Base-by-base conservation (phyloP, 2,113 vertebrate species). In the Thalassoma bifasciatum region DNA sequence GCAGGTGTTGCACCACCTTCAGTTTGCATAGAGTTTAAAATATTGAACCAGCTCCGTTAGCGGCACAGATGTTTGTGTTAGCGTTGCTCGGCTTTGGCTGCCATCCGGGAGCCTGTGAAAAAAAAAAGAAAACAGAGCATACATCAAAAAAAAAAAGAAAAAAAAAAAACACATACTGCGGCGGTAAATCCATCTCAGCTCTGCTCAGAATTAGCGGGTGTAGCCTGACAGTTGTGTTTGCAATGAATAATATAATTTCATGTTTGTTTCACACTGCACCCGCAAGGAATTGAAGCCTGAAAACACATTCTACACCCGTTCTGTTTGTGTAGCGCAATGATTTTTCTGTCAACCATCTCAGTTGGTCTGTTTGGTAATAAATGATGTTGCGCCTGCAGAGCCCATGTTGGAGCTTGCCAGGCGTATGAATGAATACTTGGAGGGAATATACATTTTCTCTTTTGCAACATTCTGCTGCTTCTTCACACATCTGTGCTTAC, bases 221-320 rank as follows among this genome's bases (percentile, higher is more conserved):
- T 24, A 37, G 40, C 72, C 53, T 74, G 68, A 84, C 74, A 75
- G 73, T 84, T 77, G 75, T 71, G 58, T 86, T 86, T 72, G 66
- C 74, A 51, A 64, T 88, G 83, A 88, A 85, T 88, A 89, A 85
- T 85, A 87, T 79, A 82, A 87, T 75, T 85, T 75, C 68, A 69
- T 75, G 80, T 90, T 84, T 88, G 84, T 86, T 82, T 85, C 75
- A 72, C 84, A 21, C 68, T 52, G 26, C 75, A 72, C 81, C 87
- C 83, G 71, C 40, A 34, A 87, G 83, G 83, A 85, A 77, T 58
- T 58, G 66, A 52, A 44, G 77, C 75, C 70, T 78, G 78, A 79
- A 83, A 84, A 84, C 79, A 85, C 72, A 79, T 72, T 80, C 75
- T 46, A 68, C 72, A 67, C 52, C 79, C 53, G 75, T 79, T 81